Percentiles rank a stretch among this genome's conserved stretches.
Evolutionary conservation across 2,797 vertebrate genomes (phyloP).

Genomic region (Paedocypris micromegethes): DNA sequence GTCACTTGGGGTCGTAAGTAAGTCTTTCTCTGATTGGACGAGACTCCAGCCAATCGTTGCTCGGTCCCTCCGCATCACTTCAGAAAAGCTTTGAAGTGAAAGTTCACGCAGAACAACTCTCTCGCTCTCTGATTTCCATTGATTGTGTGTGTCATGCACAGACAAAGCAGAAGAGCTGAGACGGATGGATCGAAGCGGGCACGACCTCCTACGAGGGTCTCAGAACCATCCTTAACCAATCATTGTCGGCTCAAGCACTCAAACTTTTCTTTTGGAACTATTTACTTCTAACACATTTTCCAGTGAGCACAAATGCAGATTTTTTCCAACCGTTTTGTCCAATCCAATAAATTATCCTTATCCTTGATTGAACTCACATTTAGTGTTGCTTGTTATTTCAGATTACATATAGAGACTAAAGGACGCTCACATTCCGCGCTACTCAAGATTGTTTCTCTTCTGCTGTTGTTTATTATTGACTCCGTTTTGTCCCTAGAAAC

Average conservation of each 20-base stretch:
- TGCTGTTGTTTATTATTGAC: too few relatives aligned
- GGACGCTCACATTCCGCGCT: too few relatives aligned
- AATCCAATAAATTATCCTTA: too few relatives aligned
- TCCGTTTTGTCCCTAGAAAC: too few relatives aligned
- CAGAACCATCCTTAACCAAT: constrained; percentile 59
- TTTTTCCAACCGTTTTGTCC: constrained; percentile 38
- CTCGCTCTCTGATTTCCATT: constrained; percentile 65
- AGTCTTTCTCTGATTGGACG: constrained; percentile 52
- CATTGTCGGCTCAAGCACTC: constrained; percentile 37
- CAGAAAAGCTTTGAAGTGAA: constrained; percentile 69
- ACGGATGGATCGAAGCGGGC: constrained; percentile 59
- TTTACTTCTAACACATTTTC: constrained; percentile 37
- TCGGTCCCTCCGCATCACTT: constrained; percentile 50
- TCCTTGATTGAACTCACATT: too few relatives aligned
- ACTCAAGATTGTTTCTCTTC: too few relatives aligned
- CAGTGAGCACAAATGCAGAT: constrained; percentile 45
- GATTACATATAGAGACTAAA: too few relatives aligned
- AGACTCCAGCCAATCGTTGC: constrained; percentile 62
- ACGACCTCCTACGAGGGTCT: constrained; percentile 57
- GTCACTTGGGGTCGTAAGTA: too few relatives aligned
- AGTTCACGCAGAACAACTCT: constrained; percentile 68
- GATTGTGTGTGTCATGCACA: constrained; percentile 61
- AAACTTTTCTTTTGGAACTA: constrained; percentile 25
- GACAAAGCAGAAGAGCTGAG: constrained; percentile 45
- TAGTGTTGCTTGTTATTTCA: too few relatives aligned